Evolutionary conservation across 1,140 invertebrate species (phyloP).

Genomic region (Trichonephila clavata): DNA sequence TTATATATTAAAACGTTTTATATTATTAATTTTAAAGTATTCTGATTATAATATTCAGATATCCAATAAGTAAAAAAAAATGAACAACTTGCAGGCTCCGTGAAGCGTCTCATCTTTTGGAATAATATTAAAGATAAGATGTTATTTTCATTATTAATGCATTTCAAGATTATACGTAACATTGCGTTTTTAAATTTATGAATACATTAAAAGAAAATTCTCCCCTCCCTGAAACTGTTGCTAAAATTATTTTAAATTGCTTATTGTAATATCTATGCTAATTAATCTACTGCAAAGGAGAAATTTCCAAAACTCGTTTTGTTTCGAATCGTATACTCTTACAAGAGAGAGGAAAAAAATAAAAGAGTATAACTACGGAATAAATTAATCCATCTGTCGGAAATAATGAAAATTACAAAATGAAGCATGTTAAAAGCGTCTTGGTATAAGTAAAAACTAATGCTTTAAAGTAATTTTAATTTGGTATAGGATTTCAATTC

Average conservation of each 20-base stretch:
- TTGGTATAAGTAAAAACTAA: not conserved
- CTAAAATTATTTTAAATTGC: not conserved
- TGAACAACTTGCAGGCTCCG: not conserved
- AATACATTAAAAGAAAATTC: not conserved
- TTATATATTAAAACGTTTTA: no score
- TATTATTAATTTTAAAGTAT: no score
- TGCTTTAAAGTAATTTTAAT: conserved; percentile 18
- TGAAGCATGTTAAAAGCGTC: not conserved
- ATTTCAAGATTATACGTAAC: not conserved
- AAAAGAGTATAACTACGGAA: not conserved
- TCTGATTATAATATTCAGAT: no score
- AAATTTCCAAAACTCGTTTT: not conserved
- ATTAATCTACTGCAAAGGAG: not conserved
- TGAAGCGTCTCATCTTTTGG: not conserved
- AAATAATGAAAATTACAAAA: conserved; percentile 36
- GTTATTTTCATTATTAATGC: not conserved
- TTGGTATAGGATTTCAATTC: not conserved
- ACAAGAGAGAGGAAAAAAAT: not conserved
- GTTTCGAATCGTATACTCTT: not conserved
- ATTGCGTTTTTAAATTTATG: not conserved
- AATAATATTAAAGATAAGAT: conserved; percentile 6
- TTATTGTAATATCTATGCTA: conserved; percentile 13
- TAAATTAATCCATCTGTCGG: conserved; percentile 19
- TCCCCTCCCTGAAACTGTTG: not conserved
- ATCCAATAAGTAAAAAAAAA: no score